Base-by-base conservation (phyloP, 1,140 invertebrate species). In the Wasmannia auropunctata region DNA sequence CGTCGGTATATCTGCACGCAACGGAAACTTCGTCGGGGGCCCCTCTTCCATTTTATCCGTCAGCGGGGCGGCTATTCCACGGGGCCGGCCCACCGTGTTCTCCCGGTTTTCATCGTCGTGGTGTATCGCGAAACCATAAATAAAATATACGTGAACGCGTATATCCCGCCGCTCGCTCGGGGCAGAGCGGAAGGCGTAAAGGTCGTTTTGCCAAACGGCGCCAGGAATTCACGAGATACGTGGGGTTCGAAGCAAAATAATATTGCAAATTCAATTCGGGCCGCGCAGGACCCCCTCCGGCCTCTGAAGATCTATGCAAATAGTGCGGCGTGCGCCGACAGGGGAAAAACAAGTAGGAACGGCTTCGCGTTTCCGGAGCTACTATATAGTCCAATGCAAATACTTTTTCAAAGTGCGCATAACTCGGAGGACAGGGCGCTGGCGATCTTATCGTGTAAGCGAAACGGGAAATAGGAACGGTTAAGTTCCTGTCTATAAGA, bases 231-330 rank as follows among this genome's bases (percentile, higher is more conserved):
- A 74, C 51, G 40, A 49, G 46, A 49, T 54, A 69, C 22, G 37
- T 22, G 37, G 67, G 81, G 72, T 63, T 67, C 81, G 62, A 87
- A 60, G 86, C 79, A 84, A 90, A 92, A 92, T 90, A 91, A 90
- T 89, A 90, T 89, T 81, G 86, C 69, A 92, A 87, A 89, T 90
- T 92, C 85, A 92, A 93, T 92, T 88, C 83, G 89, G n/a, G 37
- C 56, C 63, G 69, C 77, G 79, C 49, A 70, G 62, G 69, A 31
- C 25, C 25, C 79, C 22, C 16, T n/a, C 51, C 46, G 65, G 34
- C 19, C 56, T 43, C 54, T 69, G 81, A 92, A 92, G 92, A 93
- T 92, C 89, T 88, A 91, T 93, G 92, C 90, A 93, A 93, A 93
- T 92, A 93, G 58, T 72, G 72, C 79, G 79, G 79, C 86, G 90